Evolutionary conservation across 2,888 invertebrate species (phyloP).

Genomic region (Lasiommata megera): DNA sequence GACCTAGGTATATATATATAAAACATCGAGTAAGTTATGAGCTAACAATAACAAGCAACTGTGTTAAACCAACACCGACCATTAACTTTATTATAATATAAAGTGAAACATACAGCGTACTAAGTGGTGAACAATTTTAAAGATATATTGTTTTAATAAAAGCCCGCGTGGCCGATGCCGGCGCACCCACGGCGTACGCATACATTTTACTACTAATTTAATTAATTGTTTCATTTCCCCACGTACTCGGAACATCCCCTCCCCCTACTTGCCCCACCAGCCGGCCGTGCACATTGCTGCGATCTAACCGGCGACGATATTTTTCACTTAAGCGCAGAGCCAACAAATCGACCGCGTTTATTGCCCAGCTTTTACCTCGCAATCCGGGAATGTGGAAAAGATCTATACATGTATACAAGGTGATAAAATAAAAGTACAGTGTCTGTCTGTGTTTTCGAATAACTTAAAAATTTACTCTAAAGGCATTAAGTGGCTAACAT

Average conservation of each 20-base stretch:
- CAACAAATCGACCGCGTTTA: constrained; percentile 57
- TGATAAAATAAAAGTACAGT: too few relatives aligned
- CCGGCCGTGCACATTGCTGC: constrained; percentile 10
- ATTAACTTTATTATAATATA: constrained; percentile 24
- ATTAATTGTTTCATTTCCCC: constrained; percentile 75
- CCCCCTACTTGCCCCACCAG: constrained; percentile 20
- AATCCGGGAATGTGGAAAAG: not conserved
- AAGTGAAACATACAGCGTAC: constrained; percentile 26
- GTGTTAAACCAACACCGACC: not conserved
- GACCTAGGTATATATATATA: too few relatives aligned
- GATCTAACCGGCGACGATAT: constrained; percentile 56
- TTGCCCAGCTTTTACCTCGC: constrained; percentile 42
- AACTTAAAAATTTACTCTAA: too few relatives aligned
- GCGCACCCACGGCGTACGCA: constrained; percentile 51
- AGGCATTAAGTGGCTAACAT: too few relatives aligned
- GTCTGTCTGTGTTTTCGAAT: too few relatives aligned
- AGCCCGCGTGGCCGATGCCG: constrained; percentile 41
- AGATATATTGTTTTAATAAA: constrained; percentile 72
- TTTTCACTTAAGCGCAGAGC: constrained; percentile 62
- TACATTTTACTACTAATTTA: constrained; percentile 70
- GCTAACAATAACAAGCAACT: not conserved
- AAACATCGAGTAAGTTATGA: not conserved
- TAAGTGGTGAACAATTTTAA: constrained; percentile 41
- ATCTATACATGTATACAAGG: too few relatives aligned
- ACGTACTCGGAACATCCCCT: constrained; percentile 42